These are phyloP conservation scores for Stercorarius parasiticus DNA, from an alignment of 2,113 vertebrate species.

Conservation along the genomic window DNA sequence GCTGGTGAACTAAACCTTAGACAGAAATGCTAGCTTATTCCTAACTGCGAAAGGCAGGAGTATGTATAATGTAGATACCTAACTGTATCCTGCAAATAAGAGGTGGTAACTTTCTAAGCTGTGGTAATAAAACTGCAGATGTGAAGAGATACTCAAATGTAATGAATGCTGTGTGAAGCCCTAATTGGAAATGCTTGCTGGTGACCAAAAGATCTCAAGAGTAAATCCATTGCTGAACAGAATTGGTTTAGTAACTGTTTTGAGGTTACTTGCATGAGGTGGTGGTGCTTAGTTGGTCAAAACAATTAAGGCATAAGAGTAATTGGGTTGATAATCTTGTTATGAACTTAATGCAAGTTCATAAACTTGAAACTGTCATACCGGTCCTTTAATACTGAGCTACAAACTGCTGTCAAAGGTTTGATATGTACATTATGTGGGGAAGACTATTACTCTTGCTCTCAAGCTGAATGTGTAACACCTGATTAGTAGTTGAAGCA, in stretches of 20 bases:
- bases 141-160: not conserved
- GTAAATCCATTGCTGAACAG: not conserved
- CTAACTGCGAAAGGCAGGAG: not conserved
- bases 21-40: not conserved
- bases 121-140: not conserved
- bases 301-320: not conserved
- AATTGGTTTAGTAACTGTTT: not conserved
- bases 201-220: not conserved
- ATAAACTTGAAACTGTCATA: not conserved
- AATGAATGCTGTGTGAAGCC: not conserved
- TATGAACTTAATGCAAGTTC: not conserved
- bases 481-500: not conserved
- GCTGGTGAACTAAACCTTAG: not conserved
- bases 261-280: not conserved
- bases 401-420: not conserved
- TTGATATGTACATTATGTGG: not conserved
- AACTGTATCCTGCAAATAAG: not conserved
- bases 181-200: not conserved
- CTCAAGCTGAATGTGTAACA: not conserved
- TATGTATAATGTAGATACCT: not conserved
- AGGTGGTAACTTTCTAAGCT: not conserved
- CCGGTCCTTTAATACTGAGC: not conserved
- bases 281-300: not conserved
- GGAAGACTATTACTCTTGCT: not conserved
- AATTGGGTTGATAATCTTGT: not conserved